A percentile compares a stretch with the other conserved stretches of the same genome.
Conservation (phyloP, 2,113 vertebrate species). For the Enhydra lutris region DNA sequence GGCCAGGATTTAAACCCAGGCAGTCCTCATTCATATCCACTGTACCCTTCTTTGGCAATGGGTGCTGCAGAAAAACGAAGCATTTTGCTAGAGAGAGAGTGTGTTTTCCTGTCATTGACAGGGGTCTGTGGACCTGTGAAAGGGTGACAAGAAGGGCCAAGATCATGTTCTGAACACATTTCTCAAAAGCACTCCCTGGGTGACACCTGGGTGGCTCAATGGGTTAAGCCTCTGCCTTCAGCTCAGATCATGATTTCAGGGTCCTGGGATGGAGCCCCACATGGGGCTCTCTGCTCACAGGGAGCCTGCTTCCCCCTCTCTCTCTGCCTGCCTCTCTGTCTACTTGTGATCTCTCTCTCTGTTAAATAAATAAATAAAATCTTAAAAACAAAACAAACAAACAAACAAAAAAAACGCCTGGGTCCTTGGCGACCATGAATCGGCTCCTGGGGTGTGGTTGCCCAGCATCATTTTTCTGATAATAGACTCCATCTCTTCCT, state of each 20-base stretch:
- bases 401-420: too few relatives aligned
- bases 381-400: too few relatives aligned
- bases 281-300: too few relatives aligned
- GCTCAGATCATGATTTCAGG: too few relatives aligned
- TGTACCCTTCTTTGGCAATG: not conserved
- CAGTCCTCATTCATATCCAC: not conserved
- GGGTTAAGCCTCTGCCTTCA: too few relatives aligned
- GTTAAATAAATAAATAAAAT: too few relatives aligned
- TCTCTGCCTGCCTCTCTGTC: too few relatives aligned
- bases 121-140: not conserved
- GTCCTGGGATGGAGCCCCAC: too few relatives aligned
- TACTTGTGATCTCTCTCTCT: too few relatives aligned
- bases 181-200: not conserved
- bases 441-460: not conserved
- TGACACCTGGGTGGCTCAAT: too few relatives aligned
- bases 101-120: not conserved
- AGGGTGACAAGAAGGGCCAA: not conserved
- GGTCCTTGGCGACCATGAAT: not conserved
- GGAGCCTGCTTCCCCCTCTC: too few relatives aligned
- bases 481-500: not conserved
- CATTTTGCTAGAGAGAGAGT: not conserved
- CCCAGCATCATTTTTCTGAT: not conserved
- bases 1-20: not conserved
- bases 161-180: not conserved
- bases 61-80: not conserved